Evolutionary conservation across 2,888 invertebrate genomes (phyloP).

Genomic region (Osedax fenrisi): DNA sequence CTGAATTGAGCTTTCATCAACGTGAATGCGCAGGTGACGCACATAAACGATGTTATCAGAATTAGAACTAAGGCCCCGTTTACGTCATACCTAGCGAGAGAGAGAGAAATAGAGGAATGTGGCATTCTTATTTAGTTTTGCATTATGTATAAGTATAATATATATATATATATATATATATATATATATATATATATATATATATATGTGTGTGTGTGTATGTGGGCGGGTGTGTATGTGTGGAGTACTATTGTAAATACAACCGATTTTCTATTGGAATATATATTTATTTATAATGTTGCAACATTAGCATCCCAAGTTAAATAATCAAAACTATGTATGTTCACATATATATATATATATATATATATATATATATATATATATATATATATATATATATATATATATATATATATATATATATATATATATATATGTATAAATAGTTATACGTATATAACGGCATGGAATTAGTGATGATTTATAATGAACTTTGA

Average conservation of each 20-base stretch:
- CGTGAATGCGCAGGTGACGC: background rate
- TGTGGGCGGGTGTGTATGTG: background rate
- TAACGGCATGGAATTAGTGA: no score
- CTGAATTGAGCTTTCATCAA: background rate
- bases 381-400: background rate
- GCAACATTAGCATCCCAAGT: no score
- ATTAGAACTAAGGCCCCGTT: background rate
- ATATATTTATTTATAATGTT: no score
- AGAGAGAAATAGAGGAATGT: no score
- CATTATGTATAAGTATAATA: no score
- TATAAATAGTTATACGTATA: background rate
- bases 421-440: slow-evolving; percentile 2
- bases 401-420: background rate
- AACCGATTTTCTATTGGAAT: no score
- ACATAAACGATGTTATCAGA: background rate
- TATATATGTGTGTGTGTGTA: slow-evolving; percentile 2
- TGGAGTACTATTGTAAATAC: background rate
- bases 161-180: no score
- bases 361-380: no score
- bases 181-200: no score
- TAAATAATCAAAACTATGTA: no score
- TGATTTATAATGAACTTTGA: background rate
- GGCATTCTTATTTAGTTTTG: no score
- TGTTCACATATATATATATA: no score
- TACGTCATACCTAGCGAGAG: background rate